Evolutionary conservation across 2,888 invertebrate genomes (phyloP), one percentile per base, ranked within the genome.

Genomic region (Harpalus rufipes): DNA sequence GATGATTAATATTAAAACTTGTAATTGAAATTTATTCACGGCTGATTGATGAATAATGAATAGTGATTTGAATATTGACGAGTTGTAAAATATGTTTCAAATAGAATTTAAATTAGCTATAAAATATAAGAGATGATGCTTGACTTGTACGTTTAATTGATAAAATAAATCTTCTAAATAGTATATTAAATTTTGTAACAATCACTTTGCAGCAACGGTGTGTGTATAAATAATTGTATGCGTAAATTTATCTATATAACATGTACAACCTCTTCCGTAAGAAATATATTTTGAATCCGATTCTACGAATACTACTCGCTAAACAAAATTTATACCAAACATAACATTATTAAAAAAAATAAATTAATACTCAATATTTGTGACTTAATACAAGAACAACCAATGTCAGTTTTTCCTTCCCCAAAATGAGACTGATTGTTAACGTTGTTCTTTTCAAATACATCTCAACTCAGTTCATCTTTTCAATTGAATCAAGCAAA

Each of bases 21-120:
- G 58, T 72, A 81, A 81, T 81, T 81, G 81, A 81, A 81, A 81
- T 81, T 81, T 81, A 81, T 81, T 81, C 81, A 65, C 63, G 18
- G 41, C 65, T 63, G 78, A 78, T 58, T 81, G 63, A 81, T 81
- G 81, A 81, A 81, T 81, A 81, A 81, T 81, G 63, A 81, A 81
- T 81, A 68, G 32, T 39, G 32, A 68, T 68, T 68, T 68, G 68
- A 68, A 68, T 68, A 68, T 68, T 68, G 68, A 68, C 68, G 68
- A 68, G 68, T 68, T 21, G 78, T 78, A 78, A 56, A 58, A 78
- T 78, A 58, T 39, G 32, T 25, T 58, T 18, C 78, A 56, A 14
- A 51, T 58, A n/a, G 78, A 58, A 78, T 58, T 78, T 78, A 58
- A 78, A 58, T 78, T 58, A 56, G 25, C 58, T 58, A 18, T 56